phyloP scores from a whole-genome alignment of 2,888 invertebrate genomes.

The Sepioteuthis lessoniana region DNA sequence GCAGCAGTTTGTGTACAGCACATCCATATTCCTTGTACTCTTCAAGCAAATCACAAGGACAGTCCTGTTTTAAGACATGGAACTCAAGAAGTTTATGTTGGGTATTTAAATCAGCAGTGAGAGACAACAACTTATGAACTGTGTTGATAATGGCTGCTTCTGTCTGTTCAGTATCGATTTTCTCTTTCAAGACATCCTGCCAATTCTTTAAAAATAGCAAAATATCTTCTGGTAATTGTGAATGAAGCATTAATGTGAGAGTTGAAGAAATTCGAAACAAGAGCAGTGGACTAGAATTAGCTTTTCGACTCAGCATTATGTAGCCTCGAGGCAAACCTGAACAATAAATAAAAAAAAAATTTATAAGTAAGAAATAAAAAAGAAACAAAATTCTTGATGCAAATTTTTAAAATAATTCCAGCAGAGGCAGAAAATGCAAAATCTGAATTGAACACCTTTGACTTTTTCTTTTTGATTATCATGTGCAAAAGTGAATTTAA shows the following conservation, averaged over 20 bases:
- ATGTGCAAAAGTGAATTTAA: too few species aligned
- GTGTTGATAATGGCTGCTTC: too few species aligned
- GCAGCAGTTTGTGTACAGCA: neutral
- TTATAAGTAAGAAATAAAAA: neutral
- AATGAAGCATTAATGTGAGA: slow-evolving; percentile 12
- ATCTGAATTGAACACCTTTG: too few species aligned
- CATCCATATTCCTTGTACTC: slow-evolving; percentile 53
- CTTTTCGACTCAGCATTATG: slow-evolving; percentile 12
- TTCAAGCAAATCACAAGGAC: slow-evolving; percentile 51
- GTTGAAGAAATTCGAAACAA: neutral
- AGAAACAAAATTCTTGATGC: too few species aligned
- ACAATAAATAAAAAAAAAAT: neutral
- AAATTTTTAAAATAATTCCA: too few species aligned
- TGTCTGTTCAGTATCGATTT: neutral
- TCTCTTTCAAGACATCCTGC: neutral
- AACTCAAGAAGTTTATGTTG: slow-evolving; percentile 54
- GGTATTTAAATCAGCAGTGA: neutral
- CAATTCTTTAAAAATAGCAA: neutral
- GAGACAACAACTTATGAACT: neutral
- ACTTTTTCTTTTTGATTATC: too few species aligned
- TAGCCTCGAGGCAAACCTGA: slow-evolving; percentile 35
- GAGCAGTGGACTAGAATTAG: neutral
- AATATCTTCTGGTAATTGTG: neutral
- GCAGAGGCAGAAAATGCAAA: too few species aligned
- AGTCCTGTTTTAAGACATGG: slow-evolving; percentile 55